Percentiles rank a stretch among this genome's conserved stretches.
These are phyloP conservation scores for Lophura nycthemera DNA, from an alignment of 2,113 vertebrate genomes.

Conservation along the genomic window DNA sequence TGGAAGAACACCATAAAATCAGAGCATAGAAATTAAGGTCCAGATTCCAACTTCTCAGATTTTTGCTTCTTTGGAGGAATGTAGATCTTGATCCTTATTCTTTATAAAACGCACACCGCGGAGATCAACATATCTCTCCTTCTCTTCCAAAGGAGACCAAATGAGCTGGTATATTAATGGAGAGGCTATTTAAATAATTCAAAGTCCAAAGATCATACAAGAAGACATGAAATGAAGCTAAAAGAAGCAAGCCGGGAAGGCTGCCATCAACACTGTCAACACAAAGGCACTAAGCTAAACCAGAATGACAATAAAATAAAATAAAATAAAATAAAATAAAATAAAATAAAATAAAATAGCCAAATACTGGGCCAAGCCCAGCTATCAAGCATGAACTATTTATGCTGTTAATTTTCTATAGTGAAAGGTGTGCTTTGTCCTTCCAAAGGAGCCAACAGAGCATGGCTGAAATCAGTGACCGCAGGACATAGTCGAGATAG, in stretches of 20 bases:
- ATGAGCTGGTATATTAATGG: not conserved
- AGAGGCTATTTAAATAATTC: not conserved
- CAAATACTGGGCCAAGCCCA: not conserved
- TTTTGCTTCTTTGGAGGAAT: not conserved
- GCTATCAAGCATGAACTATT: not conserved
- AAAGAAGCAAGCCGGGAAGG: not conserved
- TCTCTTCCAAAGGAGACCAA: not conserved
- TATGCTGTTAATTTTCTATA: not conserved
- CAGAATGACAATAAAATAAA: not conserved
- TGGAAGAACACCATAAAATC: not conserved
- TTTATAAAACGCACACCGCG: not conserved
- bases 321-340: not conserved
- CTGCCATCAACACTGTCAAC: not conserved
- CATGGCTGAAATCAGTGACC: not conserved
- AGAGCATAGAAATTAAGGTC: not conserved
- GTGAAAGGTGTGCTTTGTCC: fast-evolving
- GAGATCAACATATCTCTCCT: not conserved
- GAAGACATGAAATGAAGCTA: not conserved
- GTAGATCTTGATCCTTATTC: not conserved
- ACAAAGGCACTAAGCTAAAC: not conserved
- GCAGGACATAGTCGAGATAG: not conserved
- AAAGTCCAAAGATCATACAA: not conserved
- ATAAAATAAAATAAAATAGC: not conserved
- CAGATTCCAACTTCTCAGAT: not conserved
- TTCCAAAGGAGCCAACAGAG: not conserved